Conservation (phyloP, 2,113 vertebrate species). For the Silurus asotus region DNA sequence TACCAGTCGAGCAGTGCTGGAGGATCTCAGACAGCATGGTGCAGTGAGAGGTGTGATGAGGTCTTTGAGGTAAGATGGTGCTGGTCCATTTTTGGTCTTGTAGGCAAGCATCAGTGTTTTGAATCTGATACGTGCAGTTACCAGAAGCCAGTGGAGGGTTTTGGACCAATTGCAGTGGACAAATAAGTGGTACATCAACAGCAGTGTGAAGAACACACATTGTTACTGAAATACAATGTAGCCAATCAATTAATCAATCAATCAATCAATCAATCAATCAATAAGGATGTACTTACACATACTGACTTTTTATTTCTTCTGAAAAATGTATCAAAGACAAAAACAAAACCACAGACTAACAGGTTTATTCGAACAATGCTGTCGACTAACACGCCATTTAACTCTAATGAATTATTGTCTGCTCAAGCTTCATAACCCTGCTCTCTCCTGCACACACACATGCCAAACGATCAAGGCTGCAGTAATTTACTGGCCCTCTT, state of each 20-base stretch:
- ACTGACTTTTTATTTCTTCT: not conserved
- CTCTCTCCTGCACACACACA: slow-evolving; percentile 1
- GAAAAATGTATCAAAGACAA: not conserved
- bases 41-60: too few relatives aligned
- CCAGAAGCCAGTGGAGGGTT: too few relatives aligned
- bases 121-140: too few relatives aligned
- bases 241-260: too few relatives aligned
- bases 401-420: slow-evolving; percentile 28
- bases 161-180: too few relatives aligned
- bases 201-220: not conserved
- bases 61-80: too few relatives aligned
- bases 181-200: not conserved
- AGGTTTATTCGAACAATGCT: slow-evolving; percentile 22
- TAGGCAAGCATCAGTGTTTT: too few relatives aligned
- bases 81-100: too few relatives aligned
- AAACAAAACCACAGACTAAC: slow-evolving; percentile 9
- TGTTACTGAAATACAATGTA: not conserved
- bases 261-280: too few relatives aligned
- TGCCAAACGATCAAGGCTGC: slow-evolving; percentile 32
- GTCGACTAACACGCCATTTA: slow-evolving; percentile 7
- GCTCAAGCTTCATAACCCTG: slow-evolving; percentile 12
- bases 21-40: too few relatives aligned
- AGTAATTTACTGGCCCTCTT: slow-evolving; percentile 38
- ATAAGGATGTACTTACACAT: not conserved
- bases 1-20: too few relatives aligned